phyloP scores from a whole-genome alignment of 2,113 vertebrate genomes.

The Pygoscelis adeliae region DNA sequence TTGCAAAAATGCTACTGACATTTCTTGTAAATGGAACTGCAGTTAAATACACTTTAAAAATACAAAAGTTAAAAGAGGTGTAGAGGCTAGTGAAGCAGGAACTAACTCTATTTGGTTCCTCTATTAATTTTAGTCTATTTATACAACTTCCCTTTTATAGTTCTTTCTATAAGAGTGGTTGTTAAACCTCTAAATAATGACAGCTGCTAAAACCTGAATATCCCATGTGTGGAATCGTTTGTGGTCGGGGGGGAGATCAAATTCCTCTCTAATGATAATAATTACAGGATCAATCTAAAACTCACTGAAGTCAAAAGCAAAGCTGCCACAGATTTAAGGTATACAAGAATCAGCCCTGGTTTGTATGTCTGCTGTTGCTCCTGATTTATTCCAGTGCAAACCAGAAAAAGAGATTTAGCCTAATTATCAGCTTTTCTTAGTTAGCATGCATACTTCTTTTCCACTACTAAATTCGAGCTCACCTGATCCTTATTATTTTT shows the following conservation, averaged over 20 bases:
- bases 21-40: conserved; percentile 11
- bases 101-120: conserved; percentile 33
- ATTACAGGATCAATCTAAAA: conserved; percentile 4
- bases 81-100: conserved; percentile 23
- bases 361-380: not conserved
- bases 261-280: conserved; percentile 29
- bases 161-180: conserved; percentile 31
- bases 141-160: conserved; percentile 51
- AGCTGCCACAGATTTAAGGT: not conserved
- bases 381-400: conserved; percentile 3
- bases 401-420: not conserved
- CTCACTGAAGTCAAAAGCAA: not conserved
- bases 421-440: not conserved
- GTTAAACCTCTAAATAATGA: conserved; percentile 57
- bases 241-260: not conserved
- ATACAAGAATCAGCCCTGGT: not conserved
- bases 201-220: conserved; percentile 38
- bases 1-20: not conserved
- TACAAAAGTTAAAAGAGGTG: conserved; percentile 30
- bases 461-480: not conserved
- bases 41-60: conserved; percentile 28
- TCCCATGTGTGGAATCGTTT: conserved; percentile 27
- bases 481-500: conserved; percentile 27
- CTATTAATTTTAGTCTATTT: conserved; percentile 49
- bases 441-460: not conserved